phyloP scores from a whole-genome alignment of 2,113 vertebrate species.

The Ellobius talpinus region DNA sequence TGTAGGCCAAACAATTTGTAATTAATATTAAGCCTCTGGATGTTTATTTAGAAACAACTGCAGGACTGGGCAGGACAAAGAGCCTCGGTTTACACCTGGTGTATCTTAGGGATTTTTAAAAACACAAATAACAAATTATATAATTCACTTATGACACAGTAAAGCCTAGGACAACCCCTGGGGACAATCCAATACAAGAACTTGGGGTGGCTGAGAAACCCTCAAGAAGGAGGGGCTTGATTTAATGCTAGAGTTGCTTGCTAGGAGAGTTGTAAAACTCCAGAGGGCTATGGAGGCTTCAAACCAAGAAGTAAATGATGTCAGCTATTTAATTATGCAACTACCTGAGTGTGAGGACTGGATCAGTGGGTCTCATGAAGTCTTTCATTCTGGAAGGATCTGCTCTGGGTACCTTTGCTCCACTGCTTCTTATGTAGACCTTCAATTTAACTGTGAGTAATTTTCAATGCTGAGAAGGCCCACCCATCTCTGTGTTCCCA shows the following conservation, averaged over 20 bases:
- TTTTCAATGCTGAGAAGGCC: background rate
- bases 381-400: background rate
- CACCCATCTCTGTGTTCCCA: background rate
- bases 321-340: background rate
- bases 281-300: background rate
- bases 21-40: no score
- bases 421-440: accelerated
- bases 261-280: background rate
- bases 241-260: background rate
- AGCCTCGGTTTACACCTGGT: background rate
- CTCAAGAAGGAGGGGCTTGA: background rate
- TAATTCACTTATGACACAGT: background rate
- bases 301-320: background rate
- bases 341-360: background rate
- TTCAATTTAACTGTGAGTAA: background rate
- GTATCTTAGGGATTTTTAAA: background rate
- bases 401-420: background rate
- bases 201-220: background rate
- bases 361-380: no score
- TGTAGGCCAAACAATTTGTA: no score
- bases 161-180: background rate
- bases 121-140: background rate
- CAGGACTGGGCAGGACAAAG: no score
- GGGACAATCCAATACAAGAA: background rate
- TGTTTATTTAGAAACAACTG: no score